Percentiles rank a stretch among this genome's conserved stretches.
phyloP scores from a whole-genome alignment of 2,113 vertebrate genomes.

The Andinoacara biseriatus region DNA sequence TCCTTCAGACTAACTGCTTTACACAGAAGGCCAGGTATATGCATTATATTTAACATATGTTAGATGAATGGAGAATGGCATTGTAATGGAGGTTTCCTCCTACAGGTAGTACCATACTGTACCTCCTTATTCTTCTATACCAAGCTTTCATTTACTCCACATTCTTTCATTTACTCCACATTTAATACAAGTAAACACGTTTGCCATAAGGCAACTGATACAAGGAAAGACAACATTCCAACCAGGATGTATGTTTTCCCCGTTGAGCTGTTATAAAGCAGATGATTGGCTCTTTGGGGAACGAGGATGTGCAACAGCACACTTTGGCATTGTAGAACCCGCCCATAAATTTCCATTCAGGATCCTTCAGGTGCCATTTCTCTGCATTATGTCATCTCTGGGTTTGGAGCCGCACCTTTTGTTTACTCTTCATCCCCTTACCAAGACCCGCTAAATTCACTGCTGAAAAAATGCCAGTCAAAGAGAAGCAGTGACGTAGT shows the following conservation, averaged over 20 bases:
- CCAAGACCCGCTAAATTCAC: not conserved
- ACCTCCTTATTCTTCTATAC: not conserved
- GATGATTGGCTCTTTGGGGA: not conserved
- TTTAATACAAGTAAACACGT: not conserved
- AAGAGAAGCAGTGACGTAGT: not conserved
- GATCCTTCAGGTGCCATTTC: not conserved
- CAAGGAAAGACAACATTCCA: not conserved
- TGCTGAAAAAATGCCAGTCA: not conserved
- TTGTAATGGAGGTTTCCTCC: not conserved
- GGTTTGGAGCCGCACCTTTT: not conserved
- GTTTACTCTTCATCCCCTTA: not conserved
- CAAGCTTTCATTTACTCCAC: not conserved
- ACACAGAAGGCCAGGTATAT: not conserved
- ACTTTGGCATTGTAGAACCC: not conserved
- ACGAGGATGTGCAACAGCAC: not conserved
- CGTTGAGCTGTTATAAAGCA: not conserved
- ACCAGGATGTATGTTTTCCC: rapidly evolving
- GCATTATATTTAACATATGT: not conserved
- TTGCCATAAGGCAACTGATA: not conserved
- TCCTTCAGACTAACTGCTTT: not conserved
- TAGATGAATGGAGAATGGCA: not conserved
- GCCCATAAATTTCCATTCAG: not conserved
- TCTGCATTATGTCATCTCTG: not conserved
- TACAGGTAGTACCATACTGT: too few species aligned
- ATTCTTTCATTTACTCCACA: slow-evolving; percentile 2